Conservation (phyloP, 2,113 vertebrate genomes). For the Ctenomys sociabilis region DNA sequence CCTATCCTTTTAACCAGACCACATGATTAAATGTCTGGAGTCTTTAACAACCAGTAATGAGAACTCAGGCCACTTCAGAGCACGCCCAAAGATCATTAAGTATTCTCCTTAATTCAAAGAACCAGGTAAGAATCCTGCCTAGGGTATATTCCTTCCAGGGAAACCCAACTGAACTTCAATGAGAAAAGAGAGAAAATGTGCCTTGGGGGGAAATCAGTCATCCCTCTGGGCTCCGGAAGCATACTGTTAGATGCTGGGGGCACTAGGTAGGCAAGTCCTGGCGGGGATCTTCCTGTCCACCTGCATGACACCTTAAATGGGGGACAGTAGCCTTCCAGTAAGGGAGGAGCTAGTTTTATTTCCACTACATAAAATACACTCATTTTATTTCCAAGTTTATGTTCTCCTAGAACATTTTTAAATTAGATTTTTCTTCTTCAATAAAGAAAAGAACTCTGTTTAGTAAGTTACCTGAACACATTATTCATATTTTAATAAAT, state of each 20-base stretch:
- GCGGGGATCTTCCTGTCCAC: neutral
- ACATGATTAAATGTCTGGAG: neutral
- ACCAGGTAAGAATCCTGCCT: no score
- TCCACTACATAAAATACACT: neutral
- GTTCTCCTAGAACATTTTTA: neutral
- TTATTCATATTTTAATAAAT: slow-evolving; percentile 30
- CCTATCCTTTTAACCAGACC: neutral
- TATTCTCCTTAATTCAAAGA: neutral
- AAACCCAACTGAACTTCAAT: neutral
- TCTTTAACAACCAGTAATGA: neutral
- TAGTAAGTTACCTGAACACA: neutral
- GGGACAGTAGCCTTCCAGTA: accelerated
- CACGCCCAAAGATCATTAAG: neutral
- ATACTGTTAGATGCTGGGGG: neutral
- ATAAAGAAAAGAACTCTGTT: neutral
- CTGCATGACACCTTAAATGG: neutral
- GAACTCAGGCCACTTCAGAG: neutral
- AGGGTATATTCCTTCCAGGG: no score
- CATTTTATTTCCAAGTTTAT: neutral
- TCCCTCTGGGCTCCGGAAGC: neutral
- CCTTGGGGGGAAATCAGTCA: neutral
- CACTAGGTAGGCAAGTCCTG: neutral
- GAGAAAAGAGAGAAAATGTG: accelerated
- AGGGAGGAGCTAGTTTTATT: neutral
- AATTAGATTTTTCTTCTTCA: slow-evolving; percentile 30